Percentiles rank a stretch among this genome's conserved stretches.
These are phyloP conservation scores for Listrodromus nycthemerus DNA, from an alignment of 2,888 invertebrate species.

Conservation along the genomic window DNA sequence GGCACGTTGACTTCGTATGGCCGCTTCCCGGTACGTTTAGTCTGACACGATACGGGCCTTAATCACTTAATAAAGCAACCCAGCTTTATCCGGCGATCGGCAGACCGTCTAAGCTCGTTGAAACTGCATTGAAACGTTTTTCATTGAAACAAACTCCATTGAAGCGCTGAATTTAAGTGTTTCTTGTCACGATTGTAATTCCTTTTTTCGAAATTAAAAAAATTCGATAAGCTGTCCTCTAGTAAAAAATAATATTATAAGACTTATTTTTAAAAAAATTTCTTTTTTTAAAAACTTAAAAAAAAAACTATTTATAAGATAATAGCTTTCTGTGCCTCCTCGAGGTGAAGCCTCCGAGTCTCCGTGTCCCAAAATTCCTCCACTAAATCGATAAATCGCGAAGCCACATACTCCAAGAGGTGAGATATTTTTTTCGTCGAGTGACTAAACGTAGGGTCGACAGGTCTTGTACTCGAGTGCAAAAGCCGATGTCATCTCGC, in stretches of 20 bases:
- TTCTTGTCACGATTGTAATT: too few species aligned
- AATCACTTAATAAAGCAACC: constrained; percentile 45
- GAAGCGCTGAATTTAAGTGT: too few species aligned
- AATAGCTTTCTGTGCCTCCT: background rate
- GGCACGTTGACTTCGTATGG: constrained; percentile 6
- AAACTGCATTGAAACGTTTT: background rate
- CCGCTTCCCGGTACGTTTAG: background rate
- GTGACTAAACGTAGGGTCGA: constrained; percentile 13
- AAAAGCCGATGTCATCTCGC: constrained; percentile 48
- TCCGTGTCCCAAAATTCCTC: constrained; percentile 22
- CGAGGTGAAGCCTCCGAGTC: background rate
- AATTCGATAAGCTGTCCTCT: too few species aligned
- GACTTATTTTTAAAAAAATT: too few species aligned
- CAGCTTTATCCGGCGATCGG: constrained; percentile 7
- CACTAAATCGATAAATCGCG: constrained; percentile 44
- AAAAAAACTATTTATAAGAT: too few species aligned
- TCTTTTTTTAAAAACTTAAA: too few species aligned
- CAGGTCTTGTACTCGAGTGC: constrained; percentile 15
- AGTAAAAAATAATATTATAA: too few species aligned
- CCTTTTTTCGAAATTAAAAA: too few species aligned
- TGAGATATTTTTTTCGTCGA: constrained; percentile 21
- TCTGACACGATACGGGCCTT: constrained; percentile 36
- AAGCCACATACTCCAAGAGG: background rate
- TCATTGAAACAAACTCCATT: too few species aligned
- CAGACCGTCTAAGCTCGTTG: background rate